Percentiles rank a stretch among this genome's conserved stretches.
Conservation (phyloP, 2,797 vertebrate genomes). For the Hydrolagus colliei region DNA sequence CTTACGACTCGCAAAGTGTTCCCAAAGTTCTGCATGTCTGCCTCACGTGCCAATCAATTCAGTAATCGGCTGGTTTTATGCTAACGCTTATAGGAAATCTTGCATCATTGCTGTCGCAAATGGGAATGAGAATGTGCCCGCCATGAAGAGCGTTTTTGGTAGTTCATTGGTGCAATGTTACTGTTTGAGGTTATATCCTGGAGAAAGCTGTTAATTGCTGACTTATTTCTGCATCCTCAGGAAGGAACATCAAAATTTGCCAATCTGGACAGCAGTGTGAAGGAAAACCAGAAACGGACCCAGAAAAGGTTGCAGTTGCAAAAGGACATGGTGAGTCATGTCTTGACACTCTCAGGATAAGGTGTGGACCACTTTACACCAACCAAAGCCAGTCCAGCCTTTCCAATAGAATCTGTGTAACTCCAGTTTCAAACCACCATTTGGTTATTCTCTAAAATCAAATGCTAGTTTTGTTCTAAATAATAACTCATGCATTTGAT, state of each 20-base stretch:
- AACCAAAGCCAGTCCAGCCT: not conserved
- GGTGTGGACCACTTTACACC: not conserved
- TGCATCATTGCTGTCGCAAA: too few species aligned
- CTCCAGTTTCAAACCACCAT: not conserved
- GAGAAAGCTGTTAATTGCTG: not conserved
- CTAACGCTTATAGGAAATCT: too few species aligned
- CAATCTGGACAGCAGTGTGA: constrained; percentile 80
- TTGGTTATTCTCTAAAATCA: not conserved
- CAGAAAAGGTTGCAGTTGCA: constrained; percentile 82
- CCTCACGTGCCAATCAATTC: too few species aligned
- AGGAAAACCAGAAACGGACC: constrained; percentile 87
- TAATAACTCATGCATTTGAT: too few species aligned
- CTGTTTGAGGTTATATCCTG: not conserved
- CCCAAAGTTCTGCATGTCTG: too few species aligned
- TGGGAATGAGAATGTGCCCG: not conserved
- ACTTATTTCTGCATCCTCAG: constrained; percentile 48
- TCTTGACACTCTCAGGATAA: not conserved
- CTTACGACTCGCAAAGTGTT: too few species aligned
- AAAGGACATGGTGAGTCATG: constrained; percentile 75
- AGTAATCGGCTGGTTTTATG: too few species aligned
- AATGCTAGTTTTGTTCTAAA: not conserved
- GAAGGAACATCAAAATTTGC: constrained; percentile 95
- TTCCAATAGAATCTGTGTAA: not conserved
- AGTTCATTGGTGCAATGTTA: not conserved
- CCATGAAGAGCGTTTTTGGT: not conserved